phyloP scores from a whole-genome alignment of 1,140 invertebrate species.

The Eumaeus atala region DNA sequence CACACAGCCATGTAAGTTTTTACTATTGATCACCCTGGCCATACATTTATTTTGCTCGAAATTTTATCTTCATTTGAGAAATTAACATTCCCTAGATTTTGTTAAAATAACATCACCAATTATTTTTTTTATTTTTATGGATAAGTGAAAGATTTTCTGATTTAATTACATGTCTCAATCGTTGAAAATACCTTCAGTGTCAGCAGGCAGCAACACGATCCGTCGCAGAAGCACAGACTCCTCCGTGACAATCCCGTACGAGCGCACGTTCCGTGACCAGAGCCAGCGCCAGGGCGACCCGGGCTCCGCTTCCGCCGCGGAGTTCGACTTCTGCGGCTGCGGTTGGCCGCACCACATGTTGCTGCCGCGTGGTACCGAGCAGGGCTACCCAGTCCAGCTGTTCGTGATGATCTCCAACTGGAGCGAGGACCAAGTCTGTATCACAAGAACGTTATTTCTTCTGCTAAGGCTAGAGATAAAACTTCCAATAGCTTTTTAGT shows the following conservation, averaged over 20 bases:
- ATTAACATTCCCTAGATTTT: too few relatives aligned
- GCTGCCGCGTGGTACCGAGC: conserved; percentile 81
- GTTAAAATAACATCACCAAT: too few relatives aligned
- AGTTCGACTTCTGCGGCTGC: conserved; percentile 88
- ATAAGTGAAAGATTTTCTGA: too few relatives aligned
- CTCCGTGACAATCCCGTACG: conserved; percentile 83
- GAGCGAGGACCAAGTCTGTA: conserved; percentile 78
- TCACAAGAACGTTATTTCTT: neutral
- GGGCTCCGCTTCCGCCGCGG: conserved; percentile 68
- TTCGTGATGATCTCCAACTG: conserved; percentile 90
- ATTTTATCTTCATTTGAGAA: too few relatives aligned
- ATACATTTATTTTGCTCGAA: too few relatives aligned
- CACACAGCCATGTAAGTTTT: conserved; percentile 41
- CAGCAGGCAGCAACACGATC: conserved; percentile 78
- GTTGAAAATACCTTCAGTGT: conserved; percentile 53
- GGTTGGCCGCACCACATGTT: conserved; percentile 92
- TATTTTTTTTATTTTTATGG: too few relatives aligned
- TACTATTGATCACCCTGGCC: too few relatives aligned
- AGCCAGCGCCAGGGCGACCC: conserved; percentile 73
- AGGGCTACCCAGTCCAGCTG: conserved; percentile 81
- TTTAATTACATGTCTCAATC: too few relatives aligned
- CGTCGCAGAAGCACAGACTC: conserved; percentile 78
- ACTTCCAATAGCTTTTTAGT: neutral
- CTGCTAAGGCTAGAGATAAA: neutral
- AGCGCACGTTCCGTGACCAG: conserved; percentile 79